phyloP scores from a whole-genome alignment of 2,113 vertebrate genomes.

The Lycocorax pyrrhopterus region DNA sequence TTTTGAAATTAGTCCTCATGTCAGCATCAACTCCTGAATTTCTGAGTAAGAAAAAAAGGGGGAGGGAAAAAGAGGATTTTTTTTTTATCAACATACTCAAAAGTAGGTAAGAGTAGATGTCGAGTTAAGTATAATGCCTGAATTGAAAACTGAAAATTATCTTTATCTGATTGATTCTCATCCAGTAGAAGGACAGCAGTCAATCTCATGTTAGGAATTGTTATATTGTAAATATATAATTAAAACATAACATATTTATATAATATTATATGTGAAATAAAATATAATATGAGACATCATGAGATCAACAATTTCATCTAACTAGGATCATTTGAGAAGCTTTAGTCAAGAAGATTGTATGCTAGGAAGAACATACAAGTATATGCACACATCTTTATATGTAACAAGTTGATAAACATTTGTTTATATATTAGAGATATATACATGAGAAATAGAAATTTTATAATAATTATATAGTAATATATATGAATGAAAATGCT shows the following conservation, averaged over 20 bases:
- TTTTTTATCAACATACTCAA: neutral
- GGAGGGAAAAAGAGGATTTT: neutral
- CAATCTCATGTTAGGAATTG: neutral
- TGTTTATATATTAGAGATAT: neutral
- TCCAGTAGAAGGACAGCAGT: neutral
- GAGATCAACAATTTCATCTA: neutral
- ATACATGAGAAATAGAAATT: neutral
- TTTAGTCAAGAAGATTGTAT: neutral
- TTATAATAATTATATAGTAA: neutral
- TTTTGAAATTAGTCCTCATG: neutral
- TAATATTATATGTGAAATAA: neutral
- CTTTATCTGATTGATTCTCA: neutral
- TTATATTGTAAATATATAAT: neutral
- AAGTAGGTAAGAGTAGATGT: neutral
- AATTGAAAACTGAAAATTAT: neutral
- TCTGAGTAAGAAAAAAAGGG: neutral
- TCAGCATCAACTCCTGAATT: neutral
- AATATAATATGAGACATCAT: neutral
- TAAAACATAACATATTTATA: neutral
- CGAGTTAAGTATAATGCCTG: neutral
- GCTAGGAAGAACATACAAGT: neutral
- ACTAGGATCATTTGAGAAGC: neutral
- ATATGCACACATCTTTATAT: rapidly evolving
- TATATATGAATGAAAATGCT: neutral
- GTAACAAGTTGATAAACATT: neutral